Conservation (phyloP, 2,888 invertebrate species). For the Drosophila picticornis region DNA sequence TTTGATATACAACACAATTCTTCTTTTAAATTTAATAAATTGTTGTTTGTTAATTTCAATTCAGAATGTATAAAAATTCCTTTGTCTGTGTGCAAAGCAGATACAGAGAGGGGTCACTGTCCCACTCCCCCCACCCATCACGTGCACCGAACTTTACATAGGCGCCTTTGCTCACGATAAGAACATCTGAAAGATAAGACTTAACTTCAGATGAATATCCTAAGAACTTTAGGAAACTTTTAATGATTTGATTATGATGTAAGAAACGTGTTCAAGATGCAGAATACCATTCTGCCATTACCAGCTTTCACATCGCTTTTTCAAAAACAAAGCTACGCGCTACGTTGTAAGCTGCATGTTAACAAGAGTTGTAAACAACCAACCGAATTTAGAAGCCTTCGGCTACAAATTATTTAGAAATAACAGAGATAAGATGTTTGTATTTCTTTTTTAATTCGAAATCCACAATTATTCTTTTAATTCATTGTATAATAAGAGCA, state of each 20-base stretch:
- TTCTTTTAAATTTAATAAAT: not conserved
- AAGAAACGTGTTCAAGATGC: conserved; percentile 1
- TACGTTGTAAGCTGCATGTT: not conserved
- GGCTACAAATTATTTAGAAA: not conserved
- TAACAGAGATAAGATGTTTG: not conserved
- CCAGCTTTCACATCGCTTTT: not conserved
- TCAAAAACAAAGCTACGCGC: not conserved
- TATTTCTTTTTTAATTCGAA: not conserved
- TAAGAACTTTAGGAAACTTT: not conserved
- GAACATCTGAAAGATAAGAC: not conserved
- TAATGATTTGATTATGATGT: conserved; percentile 1
- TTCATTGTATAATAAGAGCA: not conserved
- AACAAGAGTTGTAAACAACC: not conserved
- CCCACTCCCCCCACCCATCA: not conserved
- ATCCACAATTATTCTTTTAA: not conserved
- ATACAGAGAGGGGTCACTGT: not conserved
- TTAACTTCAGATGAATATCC: not conserved
- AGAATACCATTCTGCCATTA: not conserved
- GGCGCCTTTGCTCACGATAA: not conserved
- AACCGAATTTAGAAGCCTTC: too few species aligned
- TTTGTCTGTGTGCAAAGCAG: not conserved
- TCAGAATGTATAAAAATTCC: not conserved
- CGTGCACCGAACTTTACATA: not conserved
- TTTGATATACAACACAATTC: not conserved
- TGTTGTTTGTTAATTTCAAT: not conserved